Percentiles rank a stretch among this genome's conserved stretches.
Conservation (phyloP, 2,797 vertebrate genomes). For the Dromococcyx pavoninus region DNA sequence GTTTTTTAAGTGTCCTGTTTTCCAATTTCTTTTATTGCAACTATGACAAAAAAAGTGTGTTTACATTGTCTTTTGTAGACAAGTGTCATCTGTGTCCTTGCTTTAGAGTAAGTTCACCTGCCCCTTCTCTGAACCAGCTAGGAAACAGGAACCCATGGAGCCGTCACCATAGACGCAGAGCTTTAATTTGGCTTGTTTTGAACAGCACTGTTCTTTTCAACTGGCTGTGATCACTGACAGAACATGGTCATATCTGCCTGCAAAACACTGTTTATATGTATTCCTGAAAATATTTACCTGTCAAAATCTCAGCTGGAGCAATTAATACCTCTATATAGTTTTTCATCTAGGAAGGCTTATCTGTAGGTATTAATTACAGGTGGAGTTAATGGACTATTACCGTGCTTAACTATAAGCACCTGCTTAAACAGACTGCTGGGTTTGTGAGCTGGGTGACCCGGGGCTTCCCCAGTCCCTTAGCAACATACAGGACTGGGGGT, state of each 20-base stretch:
- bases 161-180: accelerated
- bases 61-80: background rate
- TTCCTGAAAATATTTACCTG: background rate
- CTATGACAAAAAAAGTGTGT: constrained; percentile 2
- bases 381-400: background rate
- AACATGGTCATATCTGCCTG: background rate
- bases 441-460: background rate
- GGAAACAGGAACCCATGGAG: background rate
- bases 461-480: background rate
- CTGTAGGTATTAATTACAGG: background rate
- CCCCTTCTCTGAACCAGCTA: background rate
- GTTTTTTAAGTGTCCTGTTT: background rate
- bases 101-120: background rate
- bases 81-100: background rate
- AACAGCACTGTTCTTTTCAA: background rate
- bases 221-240: background rate
- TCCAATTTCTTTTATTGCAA: background rate
- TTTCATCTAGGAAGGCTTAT: background rate
- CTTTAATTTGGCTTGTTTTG: background rate
- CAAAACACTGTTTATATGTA: background rate
- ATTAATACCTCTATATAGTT: background rate
- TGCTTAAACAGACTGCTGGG: background rate
- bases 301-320: background rate
- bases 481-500: background rate
- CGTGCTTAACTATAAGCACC: background rate